Base-by-base conservation (phyloP, 2,113 vertebrate species). In the Ivindomyrus marchei region DNA sequence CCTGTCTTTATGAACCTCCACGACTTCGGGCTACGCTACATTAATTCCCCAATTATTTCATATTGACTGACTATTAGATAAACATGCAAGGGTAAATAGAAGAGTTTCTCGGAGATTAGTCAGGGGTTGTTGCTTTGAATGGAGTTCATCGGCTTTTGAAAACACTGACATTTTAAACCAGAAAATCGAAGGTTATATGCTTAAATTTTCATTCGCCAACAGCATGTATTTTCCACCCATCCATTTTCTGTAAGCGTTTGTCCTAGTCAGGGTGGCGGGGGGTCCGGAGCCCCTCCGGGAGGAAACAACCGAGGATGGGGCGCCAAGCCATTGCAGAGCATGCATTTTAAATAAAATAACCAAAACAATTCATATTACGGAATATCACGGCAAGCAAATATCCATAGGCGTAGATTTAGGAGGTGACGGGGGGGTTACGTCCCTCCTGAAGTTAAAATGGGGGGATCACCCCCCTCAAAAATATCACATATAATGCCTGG, bases 41-140 rank as follows among this genome's bases (percentile, higher is more conserved):
- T 90, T 92, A 52, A 91, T 90, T 89, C 90, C 77, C 85, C 92
- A 77, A 94, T 95, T 93, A 91, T 93, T 91, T 93, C 90, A 50
- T 86, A 93, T 93, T 95, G 94, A 94, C 94, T 94, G 77, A 66
- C 94, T 93, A 93, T 93, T 90, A 66, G 89, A 56, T 58, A 46
- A 80, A 74, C 89, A 56, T 77, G 89, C 46, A 62, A 27, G 2
- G 39, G 50, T 7, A 84, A 90, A 87, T 85, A 9, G 90, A 91
- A 92, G 90, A 39, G 91, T 90, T 56, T 10, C 53, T 5, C 42
- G 77, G n/a, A 46, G 89, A 88, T 49, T 91, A 90, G 87, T 42
- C 19, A 31, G 58, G 21, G 86, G 89, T 58, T 77, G 31, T 86
- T 46, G 46, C 74, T 88, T 31, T 42, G n/a, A 89, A 88, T 85